Base-by-base conservation (phyloP, 2,888 invertebrate species). In the Thumatha senex region DNA sequence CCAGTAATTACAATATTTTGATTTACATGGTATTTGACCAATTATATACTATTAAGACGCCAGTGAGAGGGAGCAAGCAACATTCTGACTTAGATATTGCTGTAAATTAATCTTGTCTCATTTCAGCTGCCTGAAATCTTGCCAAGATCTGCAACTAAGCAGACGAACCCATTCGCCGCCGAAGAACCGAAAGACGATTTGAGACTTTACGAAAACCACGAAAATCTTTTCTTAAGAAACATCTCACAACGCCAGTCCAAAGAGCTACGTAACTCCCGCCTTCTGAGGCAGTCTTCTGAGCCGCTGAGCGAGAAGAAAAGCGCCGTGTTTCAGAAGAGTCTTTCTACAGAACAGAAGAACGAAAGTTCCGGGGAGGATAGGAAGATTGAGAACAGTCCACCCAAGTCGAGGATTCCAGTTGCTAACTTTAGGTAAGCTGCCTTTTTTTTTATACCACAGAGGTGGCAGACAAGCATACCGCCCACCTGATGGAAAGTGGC, bases 121-220 rank as follows among this genome's bases (percentile, higher is more conserved):
- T 48, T 49, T 29, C 79, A 89, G 90, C 53, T 89, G 43, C 90
- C 90, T 43, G 87, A 89, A 78, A 86, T 90, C 69, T 67, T 89
- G 58, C 90, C 90, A 7, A 76, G 88, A 41, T 55, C 83, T 7
- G 76, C 63, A 44, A 56, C 64, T 0, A 82, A 82, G 40, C 66
- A 75, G 0, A 86, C 77, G 11, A 92, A 86, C 58, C 92, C 88
- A 0, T 92, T 87, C 71, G 64, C 80, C 0, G 64, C 70, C 18
- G 81, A 79, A 52, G 79, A 85, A 10, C 62, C 61, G 2, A 74
- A 78, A 31, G 72, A 80, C 42, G 84, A 89, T 24, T 70, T 78
- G 4, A 77, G 86, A 0, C 69, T 90, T 0, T 90, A 90, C 72
- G 89, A 90, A 57, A 86, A 92, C 72, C 86, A 89, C 76, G 87